Evolutionary conservation across 2,888 invertebrate species (phyloP), one percentile per base, ranked within the genome.

Genomic region (Tenthredo distinguenda): DNA sequence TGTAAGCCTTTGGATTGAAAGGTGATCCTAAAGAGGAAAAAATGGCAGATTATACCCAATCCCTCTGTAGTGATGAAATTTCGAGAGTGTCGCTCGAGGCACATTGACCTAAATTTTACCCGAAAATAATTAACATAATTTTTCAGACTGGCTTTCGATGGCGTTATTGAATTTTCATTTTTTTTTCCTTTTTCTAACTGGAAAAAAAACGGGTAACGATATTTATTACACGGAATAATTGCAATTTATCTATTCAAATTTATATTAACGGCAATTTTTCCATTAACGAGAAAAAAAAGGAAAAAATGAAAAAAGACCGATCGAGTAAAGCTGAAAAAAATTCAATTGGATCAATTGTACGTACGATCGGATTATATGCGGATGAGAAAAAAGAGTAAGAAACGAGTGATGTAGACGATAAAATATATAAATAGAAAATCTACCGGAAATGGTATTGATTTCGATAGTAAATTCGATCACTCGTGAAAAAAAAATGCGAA

Each of bases 31-130:
- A 82, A 65, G 40, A 65, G 82, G 40, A 82, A 82, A 82, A 82
- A n/a, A 62, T 65, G 15, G 65, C 21, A 40, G 82, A 65, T 82
- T 82, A 65, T 82, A 43, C 34, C 82, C 62, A 21, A 82, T 15
- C 65, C 82, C 82, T 77, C 55, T 55, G 31, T n/a, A 43, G 77
- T 79, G 34, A 79, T 79, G 34, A 79, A 79, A 55, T 79, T 79
- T 58, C 26, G 31, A 34, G 77, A 26, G 55, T 79, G 34, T 79
- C 3, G 34, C 77, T 79, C 2, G 55, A 74, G 47, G 43, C 74
- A 43, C 74, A 43, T 26, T 47, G 18, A 47, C 74, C 71, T 15
- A 71, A 43, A 79, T 79, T 43, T 15, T 9, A 55, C 26, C 10
- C 55, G 4, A 79, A 34, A 34, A 58, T 79, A 79, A 34, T 50